phyloP scores from a whole-genome alignment of 2,888 invertebrate species.

The Mellilla xanthometata region DNA sequence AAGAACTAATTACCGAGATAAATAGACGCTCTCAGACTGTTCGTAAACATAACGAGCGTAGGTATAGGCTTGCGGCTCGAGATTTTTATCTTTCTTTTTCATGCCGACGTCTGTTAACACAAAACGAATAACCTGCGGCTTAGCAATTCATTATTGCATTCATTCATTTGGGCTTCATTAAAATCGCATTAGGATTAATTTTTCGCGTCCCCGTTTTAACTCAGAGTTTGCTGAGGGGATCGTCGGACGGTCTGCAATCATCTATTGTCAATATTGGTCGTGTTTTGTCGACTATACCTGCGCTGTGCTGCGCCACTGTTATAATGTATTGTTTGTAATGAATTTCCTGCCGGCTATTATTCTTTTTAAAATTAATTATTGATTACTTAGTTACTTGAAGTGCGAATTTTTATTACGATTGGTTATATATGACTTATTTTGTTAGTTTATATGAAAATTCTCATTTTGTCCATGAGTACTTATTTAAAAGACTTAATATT shows the following conservation, averaged over 20 bases:
- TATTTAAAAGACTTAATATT: neutral
- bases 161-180: slow-evolving; percentile 80
- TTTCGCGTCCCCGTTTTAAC: slow-evolving; percentile 80
- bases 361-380: too few species aligned
- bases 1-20: slow-evolving; percentile 37
- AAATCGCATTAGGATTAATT: slow-evolving; percentile 83
- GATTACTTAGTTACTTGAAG: too few species aligned
- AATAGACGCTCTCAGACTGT: slow-evolving; percentile 32
- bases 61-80: slow-evolving; percentile 23
- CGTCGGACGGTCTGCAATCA: slow-evolving; percentile 74
- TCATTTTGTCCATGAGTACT: too few species aligned
- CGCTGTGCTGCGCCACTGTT: slow-evolving; percentile 53
- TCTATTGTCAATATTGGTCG: slow-evolving; percentile 78
- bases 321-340: too few species aligned
- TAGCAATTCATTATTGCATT: slow-evolving; percentile 78
- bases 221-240: slow-evolving; percentile 76
- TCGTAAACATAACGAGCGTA: slow-evolving; percentile 24
- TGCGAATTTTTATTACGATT: too few species aligned
- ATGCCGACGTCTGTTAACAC: slow-evolving; percentile 45
- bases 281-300: slow-evolving; percentile 71
- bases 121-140: slow-evolving; percentile 69
- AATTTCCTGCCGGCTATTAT: too few species aligned
- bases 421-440: too few species aligned
- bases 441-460: too few species aligned
- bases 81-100: slow-evolving; percentile 49